Conservation (phyloP, 2,888 invertebrate genomes). For the Hirudinaria manillensis region DNA sequence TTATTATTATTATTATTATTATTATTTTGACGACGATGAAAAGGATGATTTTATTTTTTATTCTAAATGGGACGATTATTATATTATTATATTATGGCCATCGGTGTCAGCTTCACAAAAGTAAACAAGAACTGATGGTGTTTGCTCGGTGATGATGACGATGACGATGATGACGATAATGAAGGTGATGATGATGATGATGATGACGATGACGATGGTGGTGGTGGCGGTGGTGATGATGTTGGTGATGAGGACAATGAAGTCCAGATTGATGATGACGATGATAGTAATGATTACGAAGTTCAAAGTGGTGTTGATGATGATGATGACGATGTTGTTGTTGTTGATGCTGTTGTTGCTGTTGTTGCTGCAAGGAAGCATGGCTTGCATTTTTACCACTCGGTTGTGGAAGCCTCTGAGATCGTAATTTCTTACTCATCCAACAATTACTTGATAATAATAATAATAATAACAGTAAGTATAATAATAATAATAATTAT, state of each 20-base stretch:
- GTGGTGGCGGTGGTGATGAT: slow-evolving; percentile 31
- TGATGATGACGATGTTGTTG: slow-evolving; percentile 29
- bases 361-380: slow-evolving; percentile 13
- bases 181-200: neutral
- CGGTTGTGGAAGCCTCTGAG: too few relatives aligned
- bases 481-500: slow-evolving; percentile 7
- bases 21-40: too few relatives aligned
- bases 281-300: slow-evolving; percentile 31
- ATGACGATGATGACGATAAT: slow-evolving; percentile 23
- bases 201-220: slow-evolving; percentile 17
- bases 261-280: slow-evolving; percentile 31
- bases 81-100: too few relatives aligned
- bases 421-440: too few relatives aligned
- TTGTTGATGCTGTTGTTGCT: slow-evolving; percentile 26
- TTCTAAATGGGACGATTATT: too few relatives aligned
- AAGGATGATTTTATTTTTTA: too few relatives aligned
- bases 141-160: slow-evolving; percentile 19
- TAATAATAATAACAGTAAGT: neutral
- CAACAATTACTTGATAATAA: neutral
- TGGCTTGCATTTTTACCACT: too few relatives aligned
- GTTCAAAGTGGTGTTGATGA: slow-evolving; percentile 26
- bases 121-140: too few relatives aligned
- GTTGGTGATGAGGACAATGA: slow-evolving; percentile 33
- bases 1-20: too few relatives aligned
- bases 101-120: too few relatives aligned